Percentiles rank a stretch among this genome's conserved stretches.
These are phyloP conservation scores for Zaprionus kolodkinae DNA, from an alignment of 1,140 invertebrate genomes.

Conservation along the genomic window DNA sequence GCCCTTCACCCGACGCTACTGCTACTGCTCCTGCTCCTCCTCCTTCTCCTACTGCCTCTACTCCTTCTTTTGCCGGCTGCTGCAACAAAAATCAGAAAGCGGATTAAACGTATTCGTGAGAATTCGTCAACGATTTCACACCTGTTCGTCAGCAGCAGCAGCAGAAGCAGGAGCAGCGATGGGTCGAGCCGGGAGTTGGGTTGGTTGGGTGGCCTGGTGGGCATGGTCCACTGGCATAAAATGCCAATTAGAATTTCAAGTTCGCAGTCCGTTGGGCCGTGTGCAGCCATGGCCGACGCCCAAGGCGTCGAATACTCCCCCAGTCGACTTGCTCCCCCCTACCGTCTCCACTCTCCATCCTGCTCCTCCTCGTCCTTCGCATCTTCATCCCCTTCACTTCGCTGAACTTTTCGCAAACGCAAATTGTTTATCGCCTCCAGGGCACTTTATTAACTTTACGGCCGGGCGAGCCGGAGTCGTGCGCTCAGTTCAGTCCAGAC, in stretches of 20 bases:
- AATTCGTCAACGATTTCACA: conserved; percentile 81
- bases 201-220: conserved; percentile 6
- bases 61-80: not conserved
- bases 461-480: conserved; percentile 34
- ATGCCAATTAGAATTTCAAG: conserved; percentile 82
- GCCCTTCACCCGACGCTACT: not conserved
- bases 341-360: no score
- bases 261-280: conserved; percentile 53
- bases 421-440: conserved; percentile 76
- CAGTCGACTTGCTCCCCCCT: not conserved
- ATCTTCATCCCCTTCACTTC: conserved; percentile 6
- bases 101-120: conserved; percentile 82
- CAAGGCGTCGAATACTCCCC: conserved; percentile 26
- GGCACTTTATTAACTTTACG: conserved; percentile 79
- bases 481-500: not conserved
- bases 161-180: not conserved
- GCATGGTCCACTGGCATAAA: conserved; percentile 60
- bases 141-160: conserved; percentile 56
- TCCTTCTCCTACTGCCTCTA: not conserved
- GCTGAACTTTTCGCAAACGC: conserved; percentile 52
- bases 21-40: not conserved
- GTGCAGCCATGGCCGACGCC: conserved; percentile 20
- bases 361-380: not conserved
- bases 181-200: not conserved
- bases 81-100: conserved; percentile 76